Base-by-base conservation (phyloP, 2,888 invertebrate species). In the Digitonthophagus gazella region DNA sequence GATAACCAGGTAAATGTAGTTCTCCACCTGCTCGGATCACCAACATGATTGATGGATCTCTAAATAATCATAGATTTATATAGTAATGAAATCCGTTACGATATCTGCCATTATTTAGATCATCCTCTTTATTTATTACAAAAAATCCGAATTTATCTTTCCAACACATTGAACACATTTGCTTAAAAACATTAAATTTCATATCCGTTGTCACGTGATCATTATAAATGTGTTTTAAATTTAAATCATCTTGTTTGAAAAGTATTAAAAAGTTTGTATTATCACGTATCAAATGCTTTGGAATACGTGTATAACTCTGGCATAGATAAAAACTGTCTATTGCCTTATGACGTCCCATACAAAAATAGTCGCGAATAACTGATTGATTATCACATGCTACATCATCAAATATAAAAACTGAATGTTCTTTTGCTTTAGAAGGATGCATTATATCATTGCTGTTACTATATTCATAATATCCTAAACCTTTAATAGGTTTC, bases 351-450 rank as follows among this genome's bases (percentile, higher is more conserved):
- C 80, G 73, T 3, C 79, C 77, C 75, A 78, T 77, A 73, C 76
- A 74, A 69, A 78, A 81, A 4, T n/a, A n/a, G n/a, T 70, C 66
- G 68, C 76, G 70, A n/a, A 81, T 76, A 54, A 72, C 74, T 58
- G 76, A 71, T 69, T 78, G 77, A 65, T 77, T 77, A 8, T 78
- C 79, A 56, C 78, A 79, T 15, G 77, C 76, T 15, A 81, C 76
- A 75, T 82, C 80, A 72, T 81, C 80, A 71, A 82, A 82, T 64
- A 82, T 78, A 70, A 81, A 76, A 14, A 82, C 73, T 6, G 78
- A 79, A 73, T 78, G 75, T 67, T 63, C 58, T 73, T 72, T 72
- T 2, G 77, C 76, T 15, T 76, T 70, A 2, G 72, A 14, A 4
- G 76, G 75, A 44, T 68, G 8, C 63, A 75, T 67, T n/a, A 76